phyloP scores from a whole-genome alignment of 2,113 vertebrate genomes.

The Hirundichthys speculiger region DNA sequence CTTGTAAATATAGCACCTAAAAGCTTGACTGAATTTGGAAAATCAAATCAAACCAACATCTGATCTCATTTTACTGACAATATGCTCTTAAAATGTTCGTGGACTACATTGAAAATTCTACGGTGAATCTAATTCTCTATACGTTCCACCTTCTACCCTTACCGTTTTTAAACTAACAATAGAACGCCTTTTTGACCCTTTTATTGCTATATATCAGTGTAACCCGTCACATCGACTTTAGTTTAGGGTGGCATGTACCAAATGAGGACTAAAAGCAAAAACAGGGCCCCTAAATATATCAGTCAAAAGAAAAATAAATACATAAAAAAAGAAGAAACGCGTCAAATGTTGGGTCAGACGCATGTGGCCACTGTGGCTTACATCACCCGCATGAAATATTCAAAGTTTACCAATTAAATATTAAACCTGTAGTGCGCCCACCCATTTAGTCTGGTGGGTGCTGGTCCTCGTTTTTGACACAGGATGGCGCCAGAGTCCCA shows the following conservation, averaged over 20 bases:
- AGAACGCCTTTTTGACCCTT: background rate
- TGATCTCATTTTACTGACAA: too few species aligned
- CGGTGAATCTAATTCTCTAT: too few species aligned
- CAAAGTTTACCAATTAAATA: slow-evolving; percentile 79
- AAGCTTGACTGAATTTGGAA: background rate
- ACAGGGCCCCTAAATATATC: slow-evolving; percentile 30
- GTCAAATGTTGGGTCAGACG: slow-evolving; percentile 30
- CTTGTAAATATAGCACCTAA: background rate
- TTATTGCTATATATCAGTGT: background rate
- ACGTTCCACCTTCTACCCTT: background rate
- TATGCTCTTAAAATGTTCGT: too few species aligned
- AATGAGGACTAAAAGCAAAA: slow-evolving; percentile 33
- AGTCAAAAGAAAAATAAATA: slow-evolving; percentile 23
- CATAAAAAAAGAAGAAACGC: slow-evolving; percentile 1
- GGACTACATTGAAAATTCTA: too few species aligned
- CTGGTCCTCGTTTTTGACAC: slow-evolving; percentile 30
- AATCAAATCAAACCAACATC: too few species aligned
- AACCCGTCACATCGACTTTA: background rate
- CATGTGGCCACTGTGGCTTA: slow-evolving; percentile 61
- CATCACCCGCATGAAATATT: slow-evolving; percentile 80
- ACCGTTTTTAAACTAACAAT: background rate
- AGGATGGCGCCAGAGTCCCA: slow-evolving; percentile 78
- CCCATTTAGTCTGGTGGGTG: slow-evolving; percentile 6
- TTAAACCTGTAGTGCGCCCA: slow-evolving; percentile 55
- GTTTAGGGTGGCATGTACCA: slow-evolving; percentile 24